Conservation (phyloP, 2,797 vertebrate species). For the Jordanella pulchra region DNA sequence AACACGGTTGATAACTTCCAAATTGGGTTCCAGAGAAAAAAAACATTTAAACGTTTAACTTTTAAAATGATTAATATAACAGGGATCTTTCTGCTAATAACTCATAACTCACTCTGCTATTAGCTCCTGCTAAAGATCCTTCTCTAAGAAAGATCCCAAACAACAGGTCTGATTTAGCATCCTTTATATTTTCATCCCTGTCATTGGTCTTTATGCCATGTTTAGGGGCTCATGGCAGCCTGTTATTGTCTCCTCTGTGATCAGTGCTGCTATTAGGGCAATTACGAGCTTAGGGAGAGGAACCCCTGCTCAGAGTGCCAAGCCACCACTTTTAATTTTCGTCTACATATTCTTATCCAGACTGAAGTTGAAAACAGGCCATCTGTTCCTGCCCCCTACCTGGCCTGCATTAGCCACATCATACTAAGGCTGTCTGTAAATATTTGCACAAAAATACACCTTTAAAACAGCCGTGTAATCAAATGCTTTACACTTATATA, state of each 20-base stretch:
- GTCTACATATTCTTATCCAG: constrained; percentile 69
- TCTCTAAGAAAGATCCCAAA: background rate
- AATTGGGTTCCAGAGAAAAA: background rate
- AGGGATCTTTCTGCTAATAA: background rate
- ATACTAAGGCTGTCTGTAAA: constrained; percentile 28
- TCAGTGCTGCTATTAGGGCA: constrained; percentile 23
- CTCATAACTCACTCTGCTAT: background rate
- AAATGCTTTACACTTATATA: constrained; percentile 53
- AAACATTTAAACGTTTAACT: background rate
- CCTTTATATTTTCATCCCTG: background rate
- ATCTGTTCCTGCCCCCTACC: constrained; percentile 66
- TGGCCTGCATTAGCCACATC: constrained; percentile 63
- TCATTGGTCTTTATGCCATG: background rate
- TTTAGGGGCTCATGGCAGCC: background rate
- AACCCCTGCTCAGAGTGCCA: constrained; percentile 46
- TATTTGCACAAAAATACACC: background rate
- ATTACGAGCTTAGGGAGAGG: constrained; percentile 58
- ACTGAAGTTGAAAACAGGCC: constrained; percentile 69
- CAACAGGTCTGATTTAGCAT: background rate
- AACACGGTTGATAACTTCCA: background rate
- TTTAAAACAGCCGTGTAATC: constrained; percentile 21
- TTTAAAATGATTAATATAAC: background rate
- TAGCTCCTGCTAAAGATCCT: background rate
- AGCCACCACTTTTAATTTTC: constrained; percentile 73
- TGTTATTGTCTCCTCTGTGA: background rate